Conservation (phyloP, 2,888 invertebrate species). For the Sialis fuliginosa region DNA sequence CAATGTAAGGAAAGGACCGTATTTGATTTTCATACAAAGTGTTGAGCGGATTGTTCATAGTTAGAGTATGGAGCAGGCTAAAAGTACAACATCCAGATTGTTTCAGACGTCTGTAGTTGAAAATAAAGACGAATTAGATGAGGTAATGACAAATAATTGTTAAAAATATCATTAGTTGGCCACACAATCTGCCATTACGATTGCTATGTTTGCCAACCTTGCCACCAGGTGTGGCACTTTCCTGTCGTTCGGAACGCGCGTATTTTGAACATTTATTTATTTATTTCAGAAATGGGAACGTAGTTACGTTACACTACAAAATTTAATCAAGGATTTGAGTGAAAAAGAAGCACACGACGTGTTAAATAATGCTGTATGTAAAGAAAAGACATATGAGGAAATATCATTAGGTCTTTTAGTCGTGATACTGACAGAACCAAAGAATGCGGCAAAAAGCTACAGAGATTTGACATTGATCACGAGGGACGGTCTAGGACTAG, state of each 20-base stretch:
- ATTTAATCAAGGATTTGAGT: conserved; percentile 63
- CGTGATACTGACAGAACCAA: conserved; percentile 72
- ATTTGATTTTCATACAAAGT: conserved; percentile 35
- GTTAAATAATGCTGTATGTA: conserved; percentile 74
- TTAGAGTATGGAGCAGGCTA: conserved; percentile 38
- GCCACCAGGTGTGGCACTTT: conserved; percentile 19
- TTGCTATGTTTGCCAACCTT: conserved; percentile 24
- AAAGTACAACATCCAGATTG: conserved; percentile 49
- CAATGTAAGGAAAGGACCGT: conserved; percentile 42
- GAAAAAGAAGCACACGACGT: conserved; percentile 90
- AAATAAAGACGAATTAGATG: conserved; percentile 79
- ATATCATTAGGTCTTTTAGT: conserved; percentile 80
- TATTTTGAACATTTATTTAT: conserved; percentile 23
- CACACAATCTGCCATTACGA: conserved; percentile 34
- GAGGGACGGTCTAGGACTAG: conserved; percentile 72
- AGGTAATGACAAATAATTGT: conserved; percentile 47
- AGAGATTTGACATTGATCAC: conserved; percentile 80
- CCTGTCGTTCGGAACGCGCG: conserved; percentile 23
- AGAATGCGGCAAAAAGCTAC: conserved; percentile 69
- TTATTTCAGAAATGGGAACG: conserved; percentile 74
- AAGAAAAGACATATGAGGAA: conserved; percentile 82
- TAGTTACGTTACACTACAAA: conserved; percentile 60
- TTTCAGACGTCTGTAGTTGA: conserved; percentile 69
- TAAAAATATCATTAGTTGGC: conserved; percentile 26
- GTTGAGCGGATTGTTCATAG: conserved; percentile 31